These are phyloP conservation scores for Hetaerina americana DNA, from an alignment of 1,140 invertebrate species.

Conservation along the genomic window DNA sequence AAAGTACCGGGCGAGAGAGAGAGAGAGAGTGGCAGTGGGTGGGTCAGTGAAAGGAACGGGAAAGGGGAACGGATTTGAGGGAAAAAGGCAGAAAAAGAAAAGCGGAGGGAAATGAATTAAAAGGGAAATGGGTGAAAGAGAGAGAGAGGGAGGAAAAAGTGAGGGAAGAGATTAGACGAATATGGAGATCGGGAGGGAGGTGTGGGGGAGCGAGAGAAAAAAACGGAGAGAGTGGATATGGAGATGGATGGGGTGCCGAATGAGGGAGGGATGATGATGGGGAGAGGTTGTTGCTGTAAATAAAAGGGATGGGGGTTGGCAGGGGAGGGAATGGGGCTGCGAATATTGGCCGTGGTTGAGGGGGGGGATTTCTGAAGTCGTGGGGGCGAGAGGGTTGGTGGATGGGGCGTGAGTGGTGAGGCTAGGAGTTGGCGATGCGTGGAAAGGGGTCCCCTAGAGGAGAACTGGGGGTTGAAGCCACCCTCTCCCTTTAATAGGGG, in stretches of 20 bases:
- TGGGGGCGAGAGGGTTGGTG: no score
- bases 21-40: no score
- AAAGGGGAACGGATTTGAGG: neutral
- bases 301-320: no score
- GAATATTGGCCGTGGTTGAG: no score
- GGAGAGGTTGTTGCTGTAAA: no score
- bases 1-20: neutral
- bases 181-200: neutral
- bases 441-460: no score
- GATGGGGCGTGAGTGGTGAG: no score
- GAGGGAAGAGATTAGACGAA: neutral
- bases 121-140: neutral
- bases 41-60: neutral
- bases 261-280: no score
- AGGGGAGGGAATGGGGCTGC: no score
- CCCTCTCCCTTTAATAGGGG: slow-evolving; percentile 38
- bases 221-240: neutral
- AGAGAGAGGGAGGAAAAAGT: neutral
- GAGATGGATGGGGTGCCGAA: neutral
- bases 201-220: neutral
- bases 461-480: no score
- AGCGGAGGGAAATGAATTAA: neutral
- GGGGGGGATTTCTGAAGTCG: no score
- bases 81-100: neutral
- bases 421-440: slow-evolving; percentile 21